Base-by-base conservation (phyloP, 2,113 vertebrate genomes). In the Cephalophus harveyi region DNA sequence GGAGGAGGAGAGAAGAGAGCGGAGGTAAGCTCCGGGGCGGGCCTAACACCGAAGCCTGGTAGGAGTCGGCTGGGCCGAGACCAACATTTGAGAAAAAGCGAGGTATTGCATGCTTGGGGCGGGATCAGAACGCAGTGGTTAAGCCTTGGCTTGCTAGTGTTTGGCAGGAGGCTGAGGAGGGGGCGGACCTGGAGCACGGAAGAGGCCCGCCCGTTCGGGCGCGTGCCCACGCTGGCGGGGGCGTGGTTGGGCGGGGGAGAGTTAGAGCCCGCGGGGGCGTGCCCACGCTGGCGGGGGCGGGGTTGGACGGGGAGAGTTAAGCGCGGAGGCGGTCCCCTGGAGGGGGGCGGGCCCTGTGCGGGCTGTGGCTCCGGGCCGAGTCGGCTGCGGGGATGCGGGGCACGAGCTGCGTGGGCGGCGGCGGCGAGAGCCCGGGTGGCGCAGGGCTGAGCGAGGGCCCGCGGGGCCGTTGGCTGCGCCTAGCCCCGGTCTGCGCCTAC, bases 401-500 rank as follows among this genome's bases (percentile, higher is more conserved):
- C 60, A 82, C 97, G 85, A 98, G 98, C 97, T 98, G 98, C 98
- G 99, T 96, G 98, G 98, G 98, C 84, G 93, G 97, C 97, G 99
- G 96, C 98, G 99, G 98, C 98, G 99, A 98, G 90, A 99, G 99
- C 97, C 99, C 99, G 0, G 99, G 99, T 98, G 59, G 98, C 98
- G 98, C 46, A 91, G 99, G 99, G 97, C 67, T 98, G 92, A 97
- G 98, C 54, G 97, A 98, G 88, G 98, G 98, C 52, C 99, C 98
- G 43, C 99, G 99, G 94, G 97, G 97, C 40, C 98, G 99, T 28
- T 99, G 99, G 99, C 98, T 99, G 88, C 99, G 99, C 97, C 99
- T 99, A 92, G 99, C 99, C 5, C 99, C 99, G 78, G 99, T 99
- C 2, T 98, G 99, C 74, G 99, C 99, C 2, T 99, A 99, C 98